Evolutionary conservation across 2,113 vertebrate species (phyloP).

Genomic region (Saguinus imperator): DNA sequence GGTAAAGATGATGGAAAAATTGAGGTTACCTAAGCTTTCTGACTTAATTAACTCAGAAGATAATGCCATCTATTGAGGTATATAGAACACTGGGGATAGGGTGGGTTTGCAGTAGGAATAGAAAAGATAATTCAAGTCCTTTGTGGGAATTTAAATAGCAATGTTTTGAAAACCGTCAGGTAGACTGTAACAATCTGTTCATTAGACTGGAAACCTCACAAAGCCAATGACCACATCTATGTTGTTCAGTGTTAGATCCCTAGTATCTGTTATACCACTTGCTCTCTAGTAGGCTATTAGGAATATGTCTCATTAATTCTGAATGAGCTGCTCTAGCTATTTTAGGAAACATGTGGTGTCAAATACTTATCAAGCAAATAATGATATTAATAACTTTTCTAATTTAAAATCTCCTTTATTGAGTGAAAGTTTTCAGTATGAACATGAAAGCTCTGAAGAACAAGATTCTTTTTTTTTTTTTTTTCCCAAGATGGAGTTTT

Average conservation of each 20-base stretch:
- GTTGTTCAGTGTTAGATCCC: not conserved
- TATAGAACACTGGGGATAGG: not conserved
- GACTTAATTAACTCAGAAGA: not conserved
- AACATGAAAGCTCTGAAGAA: not conserved
- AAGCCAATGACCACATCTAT: not conserved
- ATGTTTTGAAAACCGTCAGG: not conserved
- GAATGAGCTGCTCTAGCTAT: not conserved
- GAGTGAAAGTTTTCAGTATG: not conserved
- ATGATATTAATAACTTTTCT: not conserved
- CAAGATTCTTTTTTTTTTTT: not conserved
- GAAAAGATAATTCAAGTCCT: not conserved
- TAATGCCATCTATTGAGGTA: not conserved
- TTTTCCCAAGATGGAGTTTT: too few relatives aligned
- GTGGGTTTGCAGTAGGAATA: rapidly evolving
- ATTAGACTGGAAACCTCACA: not conserved
- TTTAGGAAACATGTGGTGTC: not conserved
- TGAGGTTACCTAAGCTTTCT: not conserved
- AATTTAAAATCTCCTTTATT: not conserved
- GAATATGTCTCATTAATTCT: not conserved
- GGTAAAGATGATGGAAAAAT: not conserved
- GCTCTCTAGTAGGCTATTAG: not conserved
- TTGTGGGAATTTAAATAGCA: not conserved
- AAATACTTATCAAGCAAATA: not conserved
- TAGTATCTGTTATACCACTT: not conserved
- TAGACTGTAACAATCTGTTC: not conserved